Base-by-base conservation (phyloP, 2,888 invertebrate genomes). In the Darwinula stevensoni region DNA sequence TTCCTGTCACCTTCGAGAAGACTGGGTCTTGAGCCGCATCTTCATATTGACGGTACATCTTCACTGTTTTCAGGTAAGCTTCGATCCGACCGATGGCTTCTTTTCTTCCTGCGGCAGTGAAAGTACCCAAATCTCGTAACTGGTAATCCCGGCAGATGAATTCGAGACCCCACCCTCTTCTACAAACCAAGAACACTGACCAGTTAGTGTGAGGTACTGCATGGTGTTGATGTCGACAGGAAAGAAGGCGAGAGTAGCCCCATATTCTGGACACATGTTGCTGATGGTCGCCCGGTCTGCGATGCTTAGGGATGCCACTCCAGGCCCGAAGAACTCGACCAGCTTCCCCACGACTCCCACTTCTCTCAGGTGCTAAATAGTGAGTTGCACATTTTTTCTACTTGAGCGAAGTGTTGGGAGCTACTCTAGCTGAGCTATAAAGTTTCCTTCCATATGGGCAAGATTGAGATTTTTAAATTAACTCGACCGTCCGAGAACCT, bases 251-350 rank as follows among this genome's bases (percentile, higher is more conserved):
- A 84, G 72, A 0, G 91, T 94, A 12, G 91, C 94, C 1, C 94
- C 94, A 49, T 91, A 94, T 52, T 84, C 82, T 0, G 94, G 94
- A 46, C 86, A 88, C 94, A 97, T 94, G 57, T 97, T 97, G 40
- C 86, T 76, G 33, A 97, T 82, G 0, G 94, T 97, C 1, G 94
- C 88, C 29, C 94, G 59, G 56, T 97, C 94, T 1, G 94, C 91
- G 37, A 97, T 82, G 34, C 82, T 82, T 3, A 97, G 54, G 34
- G 73, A 70, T 1, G 65, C 52, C 3, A 91, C 82, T 3, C 94
- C 94, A 0, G 82, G 71, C 0, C 94, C 94, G 52, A 74, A 97
- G 57, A 97, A 97, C 56, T 97, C 94, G 4, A 97, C 94, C 56
- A 97, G 94, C 47, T 94, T 91, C 3, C 88, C 88, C 32, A 94